Evolutionary conservation across 2,797 vertebrate species (phyloP).

Genomic region (Neosalanx taihuensis): DNA sequence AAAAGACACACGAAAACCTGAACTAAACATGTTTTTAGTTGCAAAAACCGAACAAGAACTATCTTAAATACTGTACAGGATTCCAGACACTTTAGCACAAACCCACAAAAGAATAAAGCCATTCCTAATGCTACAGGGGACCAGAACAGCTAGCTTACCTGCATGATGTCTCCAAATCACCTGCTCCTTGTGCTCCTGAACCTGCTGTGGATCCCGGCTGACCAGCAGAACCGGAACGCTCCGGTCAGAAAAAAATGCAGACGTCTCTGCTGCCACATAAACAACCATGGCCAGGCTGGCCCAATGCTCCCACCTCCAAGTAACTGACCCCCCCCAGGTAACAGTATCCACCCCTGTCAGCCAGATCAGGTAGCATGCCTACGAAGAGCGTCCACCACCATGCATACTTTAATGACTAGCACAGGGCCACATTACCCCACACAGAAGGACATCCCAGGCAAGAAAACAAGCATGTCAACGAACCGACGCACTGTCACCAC

Average conservation of each 20-base stretch:
- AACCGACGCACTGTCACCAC: not conserved
- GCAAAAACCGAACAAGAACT: too few species aligned
- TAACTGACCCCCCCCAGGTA: not conserved
- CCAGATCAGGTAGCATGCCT: slow-evolving; percentile 34
- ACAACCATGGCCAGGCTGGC: not conserved
- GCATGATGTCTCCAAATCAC: slow-evolving; percentile 51
- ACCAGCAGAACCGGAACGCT: slow-evolving; percentile 7
- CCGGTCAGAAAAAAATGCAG: slow-evolving; percentile 20
- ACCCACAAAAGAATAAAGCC: not conserved
- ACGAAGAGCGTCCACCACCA: slow-evolving; percentile 30
- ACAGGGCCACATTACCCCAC: not conserved
- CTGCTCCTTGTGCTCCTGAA: slow-evolving; percentile 28
- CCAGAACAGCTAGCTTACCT: slow-evolving; percentile 54
- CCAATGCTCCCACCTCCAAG: not conserved
- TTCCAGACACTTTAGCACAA: not conserved
- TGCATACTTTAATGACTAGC: slow-evolving; percentile 54
- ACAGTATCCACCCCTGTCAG: not conserved
- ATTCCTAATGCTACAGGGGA: not conserved
- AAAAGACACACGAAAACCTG: not conserved
- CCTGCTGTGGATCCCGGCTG: slow-evolving; percentile 11
- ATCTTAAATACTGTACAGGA: too few species aligned
- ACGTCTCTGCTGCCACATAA: slow-evolving; percentile 39
- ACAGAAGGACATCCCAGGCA: not conserved
- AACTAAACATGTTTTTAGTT: too few species aligned
- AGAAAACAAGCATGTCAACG: not conserved